phyloP scores from a whole-genome alignment of 2,113 vertebrate genomes.

The Atrichornis clamosus region DNA sequence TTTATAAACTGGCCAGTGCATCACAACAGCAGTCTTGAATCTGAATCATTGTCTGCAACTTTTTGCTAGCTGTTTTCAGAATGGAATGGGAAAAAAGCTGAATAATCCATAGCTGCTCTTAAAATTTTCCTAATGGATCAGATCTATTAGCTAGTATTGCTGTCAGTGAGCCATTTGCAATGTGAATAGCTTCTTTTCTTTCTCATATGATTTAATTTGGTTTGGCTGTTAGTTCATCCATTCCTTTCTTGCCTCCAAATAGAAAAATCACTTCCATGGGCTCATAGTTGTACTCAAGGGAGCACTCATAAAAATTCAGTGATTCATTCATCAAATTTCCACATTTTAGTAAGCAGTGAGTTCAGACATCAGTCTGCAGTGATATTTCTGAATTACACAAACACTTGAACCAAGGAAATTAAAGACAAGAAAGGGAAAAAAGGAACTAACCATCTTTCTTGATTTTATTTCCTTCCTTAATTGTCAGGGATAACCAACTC shows the following conservation, averaged over 20 bases:
- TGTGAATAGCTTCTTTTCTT: not conserved
- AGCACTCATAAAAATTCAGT: not conserved
- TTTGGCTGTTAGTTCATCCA: not conserved
- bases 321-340: constrained; percentile 9
- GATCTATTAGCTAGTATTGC: not conserved
- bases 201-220: not conserved
- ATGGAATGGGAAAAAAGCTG: not conserved
- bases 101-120: not conserved
- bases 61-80: not conserved
- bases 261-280: not conserved
- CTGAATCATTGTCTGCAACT: not conserved
- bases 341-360: not conserved
- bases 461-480: not conserved
- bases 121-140: not conserved
- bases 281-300: not conserved
- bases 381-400: not conserved
- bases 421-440: not conserved
- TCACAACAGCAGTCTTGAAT: not conserved
- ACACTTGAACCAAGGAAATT: not conserved
- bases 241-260: not conserved
- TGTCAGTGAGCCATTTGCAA: not conserved
- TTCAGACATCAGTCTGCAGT: not conserved
- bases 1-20: not conserved
- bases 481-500: not conserved
- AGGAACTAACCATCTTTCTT: not conserved